These are phyloP conservation scores for Coelopa frigida DNA, from an alignment of 1,140 invertebrate species.

Conservation along the genomic window DNA sequence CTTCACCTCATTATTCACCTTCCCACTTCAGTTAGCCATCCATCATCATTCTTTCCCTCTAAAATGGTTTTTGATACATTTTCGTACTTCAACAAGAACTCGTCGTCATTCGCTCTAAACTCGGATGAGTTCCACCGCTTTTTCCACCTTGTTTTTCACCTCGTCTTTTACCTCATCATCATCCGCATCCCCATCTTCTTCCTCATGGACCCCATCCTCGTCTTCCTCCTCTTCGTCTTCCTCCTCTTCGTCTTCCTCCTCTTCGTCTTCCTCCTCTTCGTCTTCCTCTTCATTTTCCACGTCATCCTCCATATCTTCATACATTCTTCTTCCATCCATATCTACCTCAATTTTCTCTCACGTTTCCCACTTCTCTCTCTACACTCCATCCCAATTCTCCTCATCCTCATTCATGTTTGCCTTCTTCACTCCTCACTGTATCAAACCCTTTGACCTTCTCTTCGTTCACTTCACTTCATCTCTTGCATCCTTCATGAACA, in stretches of 20 bases:
- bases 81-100: too few species aligned
- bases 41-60: too few species aligned
- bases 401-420: background rate
- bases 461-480: background rate
- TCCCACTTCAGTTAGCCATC: too few species aligned
- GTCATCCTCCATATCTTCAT: background rate
- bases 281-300: background rate
- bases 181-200: background rate
- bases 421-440: background rate
- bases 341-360: background rate
- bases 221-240: background rate
- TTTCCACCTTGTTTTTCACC: background rate
- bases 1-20: too few species aligned
- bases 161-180: background rate
- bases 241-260: background rate
- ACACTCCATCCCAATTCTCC: background rate
- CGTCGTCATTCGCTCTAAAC: too few species aligned
- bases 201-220: background rate
- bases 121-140: background rate
- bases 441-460: background rate
- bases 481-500: background rate
- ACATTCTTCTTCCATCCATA: background rate
- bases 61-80: too few species aligned
- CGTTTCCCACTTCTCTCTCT: background rate
- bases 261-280: background rate